phyloP scores from a whole-genome alignment of 2,888 invertebrate species.

The Rhaphigaster nebulosa region DNA sequence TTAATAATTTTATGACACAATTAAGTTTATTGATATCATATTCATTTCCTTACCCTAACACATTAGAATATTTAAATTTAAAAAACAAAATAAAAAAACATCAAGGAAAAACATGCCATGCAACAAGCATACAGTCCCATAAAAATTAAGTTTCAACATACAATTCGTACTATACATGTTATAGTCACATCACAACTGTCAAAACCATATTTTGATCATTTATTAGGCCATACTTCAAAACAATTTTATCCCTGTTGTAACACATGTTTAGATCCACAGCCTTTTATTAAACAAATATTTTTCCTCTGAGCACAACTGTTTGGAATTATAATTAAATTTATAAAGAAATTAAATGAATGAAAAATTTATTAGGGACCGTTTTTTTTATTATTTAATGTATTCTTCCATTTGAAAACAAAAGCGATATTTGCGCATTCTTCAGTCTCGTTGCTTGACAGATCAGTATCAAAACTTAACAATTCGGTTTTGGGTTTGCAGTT shows the following conservation, averaged over 20 bases:
- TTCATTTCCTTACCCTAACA: neutral
- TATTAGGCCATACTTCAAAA: constrained; percentile 59
- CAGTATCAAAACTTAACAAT: constrained; percentile 24
- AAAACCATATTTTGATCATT: constrained; percentile 49
- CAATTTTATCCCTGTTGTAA: constrained; percentile 46
- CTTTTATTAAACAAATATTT: constrained; percentile 37
- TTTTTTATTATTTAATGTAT: neutral
- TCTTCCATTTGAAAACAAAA: neutral
- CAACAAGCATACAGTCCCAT: constrained; percentile 57
- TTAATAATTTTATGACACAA: neutral
- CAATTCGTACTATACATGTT: constrained; percentile 30
- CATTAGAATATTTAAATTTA: constrained; percentile 15
- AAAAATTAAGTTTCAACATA: constrained; percentile 56
- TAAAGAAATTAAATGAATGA: neutral
- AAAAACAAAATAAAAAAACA: constrained; percentile 32
- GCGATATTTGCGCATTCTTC: constrained; percentile 36
- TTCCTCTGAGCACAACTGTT: neutral
- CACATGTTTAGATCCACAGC: constrained; percentile 45
- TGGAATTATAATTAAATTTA: neutral
- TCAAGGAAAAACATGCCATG: constrained; percentile 56
- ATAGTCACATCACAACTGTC: neutral
- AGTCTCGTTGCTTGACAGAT: constrained; percentile 1
- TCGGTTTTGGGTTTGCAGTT: neutral
- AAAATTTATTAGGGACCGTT: neutral
- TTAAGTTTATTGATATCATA: constrained; percentile 29